These are phyloP conservation scores for Ardeotis arabs DNA, from an alignment of 2,113 vertebrate genomes.

Conservation along the genomic window DNA sequence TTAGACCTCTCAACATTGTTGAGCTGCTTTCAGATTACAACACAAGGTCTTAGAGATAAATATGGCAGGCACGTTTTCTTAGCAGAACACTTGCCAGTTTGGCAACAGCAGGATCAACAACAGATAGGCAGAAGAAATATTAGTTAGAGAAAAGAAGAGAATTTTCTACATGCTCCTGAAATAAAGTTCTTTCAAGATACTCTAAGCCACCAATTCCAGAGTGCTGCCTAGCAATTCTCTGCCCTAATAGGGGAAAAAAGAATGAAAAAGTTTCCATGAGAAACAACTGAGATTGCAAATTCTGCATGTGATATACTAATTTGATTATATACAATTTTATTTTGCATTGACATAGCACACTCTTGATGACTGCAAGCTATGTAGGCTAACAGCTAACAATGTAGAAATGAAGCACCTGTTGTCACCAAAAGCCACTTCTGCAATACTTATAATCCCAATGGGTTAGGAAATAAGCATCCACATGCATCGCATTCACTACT, in stretches of 20 bases:
- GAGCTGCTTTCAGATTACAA: slow-evolving; percentile 74
- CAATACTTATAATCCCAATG: background rate
- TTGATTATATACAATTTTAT: background rate
- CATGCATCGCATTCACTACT: background rate
- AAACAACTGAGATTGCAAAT: background rate
- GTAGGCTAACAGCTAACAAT: background rate
- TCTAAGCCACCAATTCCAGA: background rate
- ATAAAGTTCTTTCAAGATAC: background rate
- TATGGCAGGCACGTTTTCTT: slow-evolving; percentile 46
- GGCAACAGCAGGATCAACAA: background rate
- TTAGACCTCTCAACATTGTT: slow-evolving; percentile 63
- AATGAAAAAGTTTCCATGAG: background rate
- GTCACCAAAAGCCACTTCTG: background rate
- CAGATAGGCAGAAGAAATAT: background rate
- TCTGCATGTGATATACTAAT: background rate
- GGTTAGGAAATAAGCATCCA: background rate
- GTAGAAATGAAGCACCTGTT: background rate
- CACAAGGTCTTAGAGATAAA: slow-evolving; percentile 69
- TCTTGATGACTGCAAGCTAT: background rate
- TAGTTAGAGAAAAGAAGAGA: background rate
- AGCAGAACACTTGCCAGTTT: slow-evolving; percentile 32
- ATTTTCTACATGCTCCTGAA: background rate
- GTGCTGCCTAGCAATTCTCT: background rate
- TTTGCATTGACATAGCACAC: background rate
- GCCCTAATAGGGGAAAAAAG: background rate